These are phyloP conservation scores for Puntigrus tetrazona DNA, from an alignment of 2,113 vertebrate species.

Conservation along the genomic window DNA sequence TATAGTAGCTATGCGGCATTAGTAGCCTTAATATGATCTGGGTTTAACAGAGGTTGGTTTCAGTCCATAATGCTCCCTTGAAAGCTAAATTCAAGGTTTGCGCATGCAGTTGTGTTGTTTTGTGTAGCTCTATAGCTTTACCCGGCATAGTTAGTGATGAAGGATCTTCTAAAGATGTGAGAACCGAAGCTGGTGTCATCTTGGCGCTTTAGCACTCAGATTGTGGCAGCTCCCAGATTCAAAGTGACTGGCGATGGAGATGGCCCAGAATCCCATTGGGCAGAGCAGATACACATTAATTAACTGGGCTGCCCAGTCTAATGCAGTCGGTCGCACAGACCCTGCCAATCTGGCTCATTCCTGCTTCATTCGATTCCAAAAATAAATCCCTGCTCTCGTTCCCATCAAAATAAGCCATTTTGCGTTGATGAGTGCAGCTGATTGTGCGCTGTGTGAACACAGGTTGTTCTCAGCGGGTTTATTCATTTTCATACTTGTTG, in stretches of 20 bases:
- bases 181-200: slow-evolving; percentile 30
- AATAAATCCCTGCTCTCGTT: slow-evolving; percentile 49
- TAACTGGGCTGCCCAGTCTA: slow-evolving; percentile 53
- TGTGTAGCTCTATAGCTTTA: background rate
- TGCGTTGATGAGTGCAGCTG: slow-evolving; percentile 47
- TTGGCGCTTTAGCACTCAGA: slow-evolving; percentile 38
- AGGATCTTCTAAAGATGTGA: background rate
- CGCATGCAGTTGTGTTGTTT: background rate
- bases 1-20: too few relatives aligned
- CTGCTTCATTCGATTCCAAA: slow-evolving; percentile 35
- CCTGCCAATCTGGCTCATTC: slow-evolving; percentile 53
- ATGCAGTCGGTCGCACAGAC: slow-evolving; percentile 30
- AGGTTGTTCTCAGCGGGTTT: background rate
- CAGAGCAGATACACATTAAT: slow-evolving; percentile 56
- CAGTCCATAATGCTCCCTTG: too few relatives aligned
- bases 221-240: slow-evolving; percentile 30
- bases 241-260: slow-evolving; percentile 26
- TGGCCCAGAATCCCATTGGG: slow-evolving; percentile 47
- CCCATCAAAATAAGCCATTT: slow-evolving; percentile 55
- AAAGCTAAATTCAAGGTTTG: too few relatives aligned
- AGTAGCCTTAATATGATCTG: too few relatives aligned
- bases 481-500: background rate
- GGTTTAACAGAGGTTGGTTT: too few relatives aligned
- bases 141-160: background rate
- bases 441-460: slow-evolving; percentile 30